Evolutionary conservation across 2,797 vertebrate genomes (phyloP), one percentile per base, ranked within the genome.

Genomic region (Potorous gilbertii): DNA sequence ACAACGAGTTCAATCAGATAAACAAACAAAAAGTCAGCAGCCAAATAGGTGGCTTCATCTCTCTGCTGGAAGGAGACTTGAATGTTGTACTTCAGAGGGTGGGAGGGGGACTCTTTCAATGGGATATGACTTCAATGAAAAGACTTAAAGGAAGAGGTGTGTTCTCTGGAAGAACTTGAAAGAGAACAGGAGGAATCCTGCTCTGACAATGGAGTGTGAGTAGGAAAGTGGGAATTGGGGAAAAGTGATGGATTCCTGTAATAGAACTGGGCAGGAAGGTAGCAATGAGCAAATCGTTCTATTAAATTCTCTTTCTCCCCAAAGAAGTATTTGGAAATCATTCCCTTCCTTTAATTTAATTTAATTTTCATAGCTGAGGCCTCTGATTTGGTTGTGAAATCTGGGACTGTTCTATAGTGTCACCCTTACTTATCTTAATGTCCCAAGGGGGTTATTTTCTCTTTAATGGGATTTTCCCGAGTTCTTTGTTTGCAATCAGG

Each of bases 201-300:
- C 74, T 46, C 40, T 81, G 74, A 81, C 74, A 81, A 81, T 81
- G 74, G 18, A 81, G 74, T 46, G 40, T 46, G 40, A 46, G 21
- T 66, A 89, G 52, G 40, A 57, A 1, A 24, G n/a, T 0, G 34
- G 52, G 12, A 50, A 66, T n/a, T 59, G 54, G 54, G 62, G 31
- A n/a, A 1, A 56, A 91, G 89, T 56, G 27, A 5, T 29, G 1
- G 3, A 2, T 11, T 81, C 40, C 18, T 46, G 40, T 24, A 81
- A 81, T 46, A 74, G 92, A 29, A 24, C 21, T 10, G 21, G 34
- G 50, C 34, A 90, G 54, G 5, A 21, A 40, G 54, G 11, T 2
- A 3, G 28, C 55, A n/a, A 5, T 24, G 54, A 24, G 9, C 34
- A 1, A 31, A 90, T 34, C 0, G 0, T 50, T 3, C 56, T 34